phyloP scores from a whole-genome alignment of 2,113 vertebrate species.

The Brachyhypopomus gauderio region DNA sequence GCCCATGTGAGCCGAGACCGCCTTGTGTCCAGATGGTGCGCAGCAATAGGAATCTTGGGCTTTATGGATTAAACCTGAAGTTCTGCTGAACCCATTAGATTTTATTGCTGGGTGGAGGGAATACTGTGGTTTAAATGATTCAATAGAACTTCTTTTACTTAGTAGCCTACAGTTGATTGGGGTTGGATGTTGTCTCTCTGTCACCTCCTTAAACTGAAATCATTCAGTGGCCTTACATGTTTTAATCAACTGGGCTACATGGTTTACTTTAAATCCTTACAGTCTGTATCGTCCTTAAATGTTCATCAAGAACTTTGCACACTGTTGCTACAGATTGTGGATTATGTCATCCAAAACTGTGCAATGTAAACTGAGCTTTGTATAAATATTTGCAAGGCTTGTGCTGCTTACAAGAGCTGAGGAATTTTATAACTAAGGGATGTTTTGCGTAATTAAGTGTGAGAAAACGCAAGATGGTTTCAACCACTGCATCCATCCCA shows the following conservation, averaged over 20 bases:
- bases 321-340: not conserved
- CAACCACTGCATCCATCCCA: not conserved
- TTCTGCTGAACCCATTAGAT: constrained; percentile 29
- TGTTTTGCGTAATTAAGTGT: not conserved
- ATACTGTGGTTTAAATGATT: constrained; percentile 2
- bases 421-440: not conserved
- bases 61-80: constrained; percentile 12
- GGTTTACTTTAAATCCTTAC: not conserved
- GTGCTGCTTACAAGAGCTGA: not conserved
- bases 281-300: not conserved
- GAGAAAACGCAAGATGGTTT: not conserved
- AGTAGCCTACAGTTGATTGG: not conserved
- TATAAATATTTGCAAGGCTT: not conserved
- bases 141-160: not conserved
- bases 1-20: constrained; percentile 29
- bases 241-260: not conserved
- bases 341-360: not conserved
- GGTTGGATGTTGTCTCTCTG: not conserved
- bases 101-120: not conserved
- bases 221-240: not conserved
- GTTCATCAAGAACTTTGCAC: not conserved
- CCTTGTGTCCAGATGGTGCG: constrained; percentile 13
- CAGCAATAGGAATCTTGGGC: constrained; percentile 22
- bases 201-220: not conserved
- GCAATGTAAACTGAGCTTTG: not conserved